Evolutionary conservation across 2,113 vertebrate genomes (phyloP).

Genomic region (Sus scrofa): T2T-Sscrofa CM000820.6:139001-139500

Average conservation of each 20-base stretch:
- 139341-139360: conserved; percentile 63
- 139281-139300: conserved; percentile 95
- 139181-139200: conserved; percentile 4
- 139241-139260: conserved; percentile 92
- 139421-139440: background rate
- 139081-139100: background rate
- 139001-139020: conserved; percentile 57
- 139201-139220: background rate
- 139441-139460: background rate
- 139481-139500: background rate
- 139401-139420: conserved; percentile 25
- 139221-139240: conserved; percentile 11
- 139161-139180: background rate
- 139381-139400: background rate
- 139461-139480: conserved; percentile 47
- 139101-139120: background rate
- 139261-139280: conserved; percentile 98
- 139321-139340: conserved; percentile 95
- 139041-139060: conserved; percentile 41
- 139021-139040: background rate
- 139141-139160: background rate
- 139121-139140: conserved; percentile 28
- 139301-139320: conserved; percentile 99
- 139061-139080: conserved; percentile 31
- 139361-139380: background rate